Percentiles rank a stretch among this genome's conserved stretches.
Conservation (phyloP, 2,888 invertebrate species). For the Drosophila anceps region DNA sequence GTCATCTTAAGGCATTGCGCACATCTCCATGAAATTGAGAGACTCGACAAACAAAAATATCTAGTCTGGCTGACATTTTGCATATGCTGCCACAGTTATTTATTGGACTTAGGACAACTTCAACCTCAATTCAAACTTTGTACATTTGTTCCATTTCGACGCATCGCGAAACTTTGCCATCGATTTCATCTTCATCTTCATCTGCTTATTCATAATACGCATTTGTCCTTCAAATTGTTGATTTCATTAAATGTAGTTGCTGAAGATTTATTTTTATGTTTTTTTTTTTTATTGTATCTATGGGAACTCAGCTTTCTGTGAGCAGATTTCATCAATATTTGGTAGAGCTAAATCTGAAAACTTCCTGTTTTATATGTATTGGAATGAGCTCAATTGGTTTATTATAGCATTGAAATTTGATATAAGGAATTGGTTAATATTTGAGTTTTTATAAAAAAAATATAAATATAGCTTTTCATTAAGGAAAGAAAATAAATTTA, state of each 20-base stretch:
- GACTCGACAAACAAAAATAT: not conserved
- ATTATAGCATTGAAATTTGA: not conserved
- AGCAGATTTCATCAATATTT: not conserved
- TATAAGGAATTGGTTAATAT: no score
- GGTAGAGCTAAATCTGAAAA: not conserved
- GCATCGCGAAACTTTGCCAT: conserved; percentile 33
- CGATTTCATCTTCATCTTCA: conserved; percentile 13
- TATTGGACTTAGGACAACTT: conserved; percentile 42
- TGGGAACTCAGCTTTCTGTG: not conserved
- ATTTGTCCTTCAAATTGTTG: conserved; percentile 20
- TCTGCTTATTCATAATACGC: conserved; percentile 10
- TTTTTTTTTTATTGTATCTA: not conserved
- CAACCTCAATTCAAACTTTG: conserved; percentile 38
- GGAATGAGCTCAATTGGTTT: not conserved
- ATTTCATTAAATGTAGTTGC: conserved; percentile 9
- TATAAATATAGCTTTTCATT: no score
- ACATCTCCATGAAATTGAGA: conserved; percentile 23
- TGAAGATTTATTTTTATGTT: conserved; percentile 1
- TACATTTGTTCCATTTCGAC: conserved; percentile 46
- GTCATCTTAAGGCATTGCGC: not conserved
- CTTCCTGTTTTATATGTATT: not conserved
- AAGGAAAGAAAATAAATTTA: no score
- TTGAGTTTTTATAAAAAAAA: no score
- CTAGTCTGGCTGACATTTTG: conserved; percentile 30
- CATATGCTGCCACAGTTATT: conserved; percentile 47